A percentile compares a stretch with the other conserved stretches of the same genome.
These are phyloP conservation scores for Andrena minutula DNA, from an alignment of 2,888 invertebrate species.

Conservation along the genomic window DNA sequence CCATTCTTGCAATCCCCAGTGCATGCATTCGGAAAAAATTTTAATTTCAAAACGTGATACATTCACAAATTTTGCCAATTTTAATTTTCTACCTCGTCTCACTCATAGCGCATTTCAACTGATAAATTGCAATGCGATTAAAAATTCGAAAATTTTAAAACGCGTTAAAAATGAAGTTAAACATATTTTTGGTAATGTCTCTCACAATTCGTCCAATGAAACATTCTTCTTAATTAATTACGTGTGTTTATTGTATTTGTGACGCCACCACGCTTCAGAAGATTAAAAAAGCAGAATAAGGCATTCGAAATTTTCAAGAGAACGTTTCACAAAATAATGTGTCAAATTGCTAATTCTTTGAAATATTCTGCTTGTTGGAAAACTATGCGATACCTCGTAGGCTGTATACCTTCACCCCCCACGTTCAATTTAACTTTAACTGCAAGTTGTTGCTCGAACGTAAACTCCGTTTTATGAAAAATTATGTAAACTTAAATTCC, in stretches of 20 bases:
- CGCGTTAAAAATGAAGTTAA: background rate
- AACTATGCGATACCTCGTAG: background rate
- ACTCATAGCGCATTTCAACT: background rate
- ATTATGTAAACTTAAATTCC: background rate
- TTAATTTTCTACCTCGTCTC: background rate
- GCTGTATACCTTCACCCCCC: slow-evolving; percentile 12
- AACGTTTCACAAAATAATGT: slow-evolving; percentile 21
- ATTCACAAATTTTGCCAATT: background rate
- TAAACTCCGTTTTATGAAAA: background rate
- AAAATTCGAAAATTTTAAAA: background rate
- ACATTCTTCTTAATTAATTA: background rate
- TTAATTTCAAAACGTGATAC: background rate
- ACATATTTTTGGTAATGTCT: background rate
- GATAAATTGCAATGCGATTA: background rate
- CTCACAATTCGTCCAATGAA: background rate
- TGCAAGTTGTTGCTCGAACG: background rate
- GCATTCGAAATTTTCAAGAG: background rate
- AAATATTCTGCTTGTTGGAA: slow-evolving; percentile 16
- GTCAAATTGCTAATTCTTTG: slow-evolving; percentile 13
- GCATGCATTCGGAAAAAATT: background rate
- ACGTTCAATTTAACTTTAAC: slow-evolving; percentile 17
- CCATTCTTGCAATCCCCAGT: no score
- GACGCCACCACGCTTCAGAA: no score
- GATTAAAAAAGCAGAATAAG: background rate
- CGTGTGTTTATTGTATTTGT: background rate